Evolutionary conservation across 2,113 vertebrate species (phyloP).

Genomic region (Motacilla alba): DNA sequence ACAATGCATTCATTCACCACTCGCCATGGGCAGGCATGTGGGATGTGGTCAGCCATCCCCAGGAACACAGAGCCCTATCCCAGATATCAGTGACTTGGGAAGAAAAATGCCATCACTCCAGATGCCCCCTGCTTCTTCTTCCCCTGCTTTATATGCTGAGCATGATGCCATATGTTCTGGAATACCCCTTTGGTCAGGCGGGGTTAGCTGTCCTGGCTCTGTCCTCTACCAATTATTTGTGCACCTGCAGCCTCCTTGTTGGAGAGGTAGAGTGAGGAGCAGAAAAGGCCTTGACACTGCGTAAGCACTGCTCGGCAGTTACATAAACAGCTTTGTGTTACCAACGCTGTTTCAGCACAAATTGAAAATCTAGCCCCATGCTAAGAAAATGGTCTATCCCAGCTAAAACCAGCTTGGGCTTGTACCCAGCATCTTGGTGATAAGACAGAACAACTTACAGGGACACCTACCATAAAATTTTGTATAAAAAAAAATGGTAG

Average conservation of each 20-base stretch:
- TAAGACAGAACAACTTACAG: not conserved
- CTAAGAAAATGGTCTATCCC: not conserved
- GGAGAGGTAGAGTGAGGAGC: not conserved
- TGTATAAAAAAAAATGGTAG: not conserved
- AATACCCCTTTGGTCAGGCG: not conserved
- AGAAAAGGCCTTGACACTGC: not conserved
- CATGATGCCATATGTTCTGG: not conserved
- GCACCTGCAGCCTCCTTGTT: fast-evolving
- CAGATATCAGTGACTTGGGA: not conserved
- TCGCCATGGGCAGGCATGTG: not conserved
- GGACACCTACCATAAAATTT: not conserved
- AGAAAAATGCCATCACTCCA: not conserved
- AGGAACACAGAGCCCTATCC: not conserved
- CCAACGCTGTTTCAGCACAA: not conserved
- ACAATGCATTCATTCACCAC: not conserved
- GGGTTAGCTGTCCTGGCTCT: fast-evolving
- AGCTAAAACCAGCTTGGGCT: not conserved
- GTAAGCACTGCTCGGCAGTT: not conserved
- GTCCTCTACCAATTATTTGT: not conserved
- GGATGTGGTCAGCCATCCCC: not conserved
- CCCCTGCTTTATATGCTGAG: not conserved
- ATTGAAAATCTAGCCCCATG: not conserved
- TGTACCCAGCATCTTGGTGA: not conserved
- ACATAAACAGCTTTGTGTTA: not conserved
- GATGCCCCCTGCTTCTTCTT: not conserved